Percentiles rank a stretch among this genome's conserved stretches.
Conservation (phyloP, 2,113 vertebrate species). For the Eubucco bourcierii region DNA sequence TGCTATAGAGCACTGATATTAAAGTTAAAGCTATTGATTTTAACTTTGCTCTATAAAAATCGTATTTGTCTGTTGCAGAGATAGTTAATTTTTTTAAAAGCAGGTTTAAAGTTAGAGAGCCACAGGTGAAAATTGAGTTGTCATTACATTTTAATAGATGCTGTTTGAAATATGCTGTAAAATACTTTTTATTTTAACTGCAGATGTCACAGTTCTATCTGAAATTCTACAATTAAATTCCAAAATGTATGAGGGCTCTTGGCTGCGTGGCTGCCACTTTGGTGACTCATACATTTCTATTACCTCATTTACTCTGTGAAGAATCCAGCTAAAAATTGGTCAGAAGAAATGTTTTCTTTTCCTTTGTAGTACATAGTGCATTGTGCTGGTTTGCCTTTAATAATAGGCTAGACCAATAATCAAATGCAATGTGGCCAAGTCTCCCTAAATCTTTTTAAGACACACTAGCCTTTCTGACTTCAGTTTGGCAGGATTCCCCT, state of each 20-base stretch:
- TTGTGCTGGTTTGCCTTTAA: not conserved
- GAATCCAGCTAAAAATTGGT: not conserved
- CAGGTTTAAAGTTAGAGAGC: not conserved
- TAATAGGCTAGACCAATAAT: not conserved
- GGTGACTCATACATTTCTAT: not conserved
- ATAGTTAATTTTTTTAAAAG: not conserved
- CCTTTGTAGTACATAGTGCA: not conserved
- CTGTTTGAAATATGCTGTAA: not conserved
- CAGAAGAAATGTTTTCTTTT: not conserved
- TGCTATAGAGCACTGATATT: not conserved
- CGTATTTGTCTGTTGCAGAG: not conserved
- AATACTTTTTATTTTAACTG: not conserved
- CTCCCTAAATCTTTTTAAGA: not conserved
- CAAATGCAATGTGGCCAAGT: not conserved
- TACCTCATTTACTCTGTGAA: not conserved
- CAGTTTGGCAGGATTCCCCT: not conserved
- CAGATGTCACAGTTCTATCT: not conserved
- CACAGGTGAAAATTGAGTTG: not conserved
- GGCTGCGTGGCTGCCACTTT: not conserved
- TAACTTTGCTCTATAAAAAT: not conserved
- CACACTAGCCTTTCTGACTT: not conserved
- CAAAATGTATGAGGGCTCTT: not conserved
- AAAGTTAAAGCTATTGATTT: not conserved
- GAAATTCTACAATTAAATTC: not conserved
- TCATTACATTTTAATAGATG: not conserved